Evolutionary conservation across 2,888 invertebrate species (phyloP), one percentile per base, ranked within the genome.

Genomic region (Zele albiditarsus): DNA sequence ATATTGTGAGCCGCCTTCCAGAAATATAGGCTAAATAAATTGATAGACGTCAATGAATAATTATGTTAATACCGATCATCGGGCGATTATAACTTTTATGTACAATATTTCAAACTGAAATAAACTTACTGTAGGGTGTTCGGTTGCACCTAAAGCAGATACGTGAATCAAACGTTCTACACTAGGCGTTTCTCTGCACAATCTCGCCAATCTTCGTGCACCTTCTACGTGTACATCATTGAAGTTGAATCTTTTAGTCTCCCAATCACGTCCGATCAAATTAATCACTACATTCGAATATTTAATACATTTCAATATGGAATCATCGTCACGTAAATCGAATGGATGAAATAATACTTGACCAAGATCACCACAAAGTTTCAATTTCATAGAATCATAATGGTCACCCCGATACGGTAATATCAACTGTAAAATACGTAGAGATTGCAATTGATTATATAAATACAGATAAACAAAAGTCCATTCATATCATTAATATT

Each of bases 211-310:
- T 16, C 92, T 92, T 57, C 94, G 92, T 0, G 98, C 94, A 12
- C 97, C 98, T 20, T 94, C 93, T 0, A 96, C 94, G 91, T 99
- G 93, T 0, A 98, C 96, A 90, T 97, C 97, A 73, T 94, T 90
- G 86, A 93, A 97, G 72, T 91, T 93, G 85, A 94, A 99, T 89
- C 97, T 97, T 90, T 93, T 95, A 0, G 99, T 99, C 89, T 98
- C 97, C 92, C 94, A 96, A 82, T 97, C 96, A 53, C 96, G 92
- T 4, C 99, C 98, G 79, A 99, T 92, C 75, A 98, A 91, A 89
- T 99, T 99, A 80, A 99, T 94, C 0, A 99, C 99, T 70, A 99
- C 97, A 91, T 99, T 98, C 1, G 99, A 99, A 90, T 99, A 95
- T 86, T 95, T 95, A 53, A 99, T 93, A 12, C 95, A 94, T 84